Evolutionary conservation across 2,797 vertebrate genomes (phyloP).

Genomic region (Balearica regulorum): DNA sequence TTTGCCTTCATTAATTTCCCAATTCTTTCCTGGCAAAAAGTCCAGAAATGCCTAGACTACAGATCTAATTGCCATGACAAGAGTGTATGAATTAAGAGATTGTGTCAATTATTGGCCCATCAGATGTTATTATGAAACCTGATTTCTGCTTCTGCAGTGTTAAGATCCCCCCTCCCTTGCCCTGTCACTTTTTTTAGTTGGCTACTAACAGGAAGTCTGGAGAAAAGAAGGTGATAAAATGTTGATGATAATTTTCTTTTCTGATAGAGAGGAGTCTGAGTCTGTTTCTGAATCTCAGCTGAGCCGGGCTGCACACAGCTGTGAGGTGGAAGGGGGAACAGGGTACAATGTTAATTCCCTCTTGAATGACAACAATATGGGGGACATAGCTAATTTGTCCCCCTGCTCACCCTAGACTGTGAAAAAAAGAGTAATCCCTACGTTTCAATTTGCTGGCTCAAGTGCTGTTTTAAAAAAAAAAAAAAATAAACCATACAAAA

Average conservation of each 20-base stretch:
- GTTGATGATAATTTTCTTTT: neutral
- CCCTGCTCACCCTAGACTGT: neutral
- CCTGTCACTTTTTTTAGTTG: neutral
- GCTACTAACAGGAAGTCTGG: neutral
- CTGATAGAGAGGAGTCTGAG: neutral
- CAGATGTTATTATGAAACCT: neutral
- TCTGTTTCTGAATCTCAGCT: neutral
- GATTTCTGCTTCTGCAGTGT: neutral
- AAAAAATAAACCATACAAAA: no score
- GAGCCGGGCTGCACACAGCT: neutral
- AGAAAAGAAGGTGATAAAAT: neutral
- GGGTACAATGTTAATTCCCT: neutral
- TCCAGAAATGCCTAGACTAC: conserved; percentile 16
- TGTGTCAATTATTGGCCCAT: neutral
- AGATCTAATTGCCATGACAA: neutral
- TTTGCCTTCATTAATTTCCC: conserved; percentile 41
- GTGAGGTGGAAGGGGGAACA: neutral
- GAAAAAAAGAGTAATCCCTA: neutral
- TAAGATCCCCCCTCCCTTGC: neutral
- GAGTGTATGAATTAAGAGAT: neutral
- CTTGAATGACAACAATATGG: neutral
- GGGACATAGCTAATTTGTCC: neutral
- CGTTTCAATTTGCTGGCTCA: neutral
- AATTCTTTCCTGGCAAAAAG: conserved; percentile 16
- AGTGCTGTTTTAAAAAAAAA: neutral